A percentile compares a stretch with the other conserved stretches of the same genome.
These are phyloP conservation scores for Capitella teleta DNA, from an alignment of 1,140 invertebrate genomes.

Conservation along the genomic window DNA sequence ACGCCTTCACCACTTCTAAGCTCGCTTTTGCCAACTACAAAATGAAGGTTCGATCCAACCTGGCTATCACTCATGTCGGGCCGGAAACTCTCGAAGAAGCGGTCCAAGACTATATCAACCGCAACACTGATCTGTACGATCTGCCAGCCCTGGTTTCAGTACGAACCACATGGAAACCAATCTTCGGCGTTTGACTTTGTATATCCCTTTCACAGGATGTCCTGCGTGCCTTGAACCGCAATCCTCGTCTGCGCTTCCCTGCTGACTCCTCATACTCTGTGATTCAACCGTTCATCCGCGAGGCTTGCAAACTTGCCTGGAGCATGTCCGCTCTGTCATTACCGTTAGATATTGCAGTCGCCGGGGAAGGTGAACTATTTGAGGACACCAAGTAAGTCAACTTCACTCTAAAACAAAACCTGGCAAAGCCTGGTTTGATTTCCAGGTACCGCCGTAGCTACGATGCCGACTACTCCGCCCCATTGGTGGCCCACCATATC, in stretches of 20 bases:
- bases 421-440: no score
- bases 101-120: conserved; percentile 41
- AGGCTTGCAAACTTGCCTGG: conserved; percentile 39
- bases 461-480: conserved; percentile 40
- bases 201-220: conserved; percentile 28
- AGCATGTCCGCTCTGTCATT: conserved; percentile 37
- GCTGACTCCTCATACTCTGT: conserved; percentile 29
- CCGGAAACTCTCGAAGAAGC: conserved; percentile 41
- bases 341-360: conserved; percentile 34
- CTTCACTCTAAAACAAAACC: background rate
- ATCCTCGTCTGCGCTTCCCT: conserved; percentile 32
- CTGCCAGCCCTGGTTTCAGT: conserved; percentile 35
- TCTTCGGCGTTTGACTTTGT: background rate
- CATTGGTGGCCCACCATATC: conserved; percentile 40
- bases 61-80: conserved; percentile 35
- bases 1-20: conserved; percentile 38
- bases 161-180: conserved; percentile 12
- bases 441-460: conserved; percentile 40
- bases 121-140: conserved; percentile 39
- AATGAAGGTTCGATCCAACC: conserved; percentile 37
- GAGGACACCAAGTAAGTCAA: conserved; percentile 36
- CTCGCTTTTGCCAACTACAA: conserved; percentile 39
- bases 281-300: conserved; percentile 37
- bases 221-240: conserved; percentile 32
- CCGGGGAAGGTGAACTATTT: conserved; percentile 37